Percentiles rank a stretch among this genome's conserved stretches.
phyloP scores from a whole-genome alignment of 2,888 invertebrate genomes.

The Latrodectus elegans region DNA sequence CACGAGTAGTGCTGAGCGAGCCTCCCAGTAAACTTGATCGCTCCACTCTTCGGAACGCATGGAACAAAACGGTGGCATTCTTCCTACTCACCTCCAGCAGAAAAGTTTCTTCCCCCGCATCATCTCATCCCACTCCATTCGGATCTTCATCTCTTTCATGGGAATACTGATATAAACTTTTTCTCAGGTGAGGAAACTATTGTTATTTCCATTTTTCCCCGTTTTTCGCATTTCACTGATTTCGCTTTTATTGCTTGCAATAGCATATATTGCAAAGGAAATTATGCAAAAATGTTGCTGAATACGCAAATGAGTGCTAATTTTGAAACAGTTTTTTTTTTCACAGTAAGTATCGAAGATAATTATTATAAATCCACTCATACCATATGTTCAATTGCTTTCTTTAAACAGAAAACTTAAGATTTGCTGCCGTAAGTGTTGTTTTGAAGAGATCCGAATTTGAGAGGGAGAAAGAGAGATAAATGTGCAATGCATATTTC shows the following conservation, averaged over 20 bases:
- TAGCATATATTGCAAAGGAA: neutral
- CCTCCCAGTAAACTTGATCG: conserved; percentile 52
- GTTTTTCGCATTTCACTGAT: neutral
- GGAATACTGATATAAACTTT: conserved; percentile 31
- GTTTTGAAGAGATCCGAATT: too few relatives aligned
- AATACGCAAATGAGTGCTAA: too few relatives aligned
- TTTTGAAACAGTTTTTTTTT: too few relatives aligned
- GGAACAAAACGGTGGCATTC: conserved; percentile 34
- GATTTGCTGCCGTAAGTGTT: too few relatives aligned
- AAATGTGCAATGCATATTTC: too few relatives aligned
- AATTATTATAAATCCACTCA: too few relatives aligned
- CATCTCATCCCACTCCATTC: conserved; percentile 1
- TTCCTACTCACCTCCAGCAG: neutral
- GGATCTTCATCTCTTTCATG: conserved; percentile 34
- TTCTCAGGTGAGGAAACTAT: conserved; percentile 29
- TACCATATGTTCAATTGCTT: too few relatives aligned
- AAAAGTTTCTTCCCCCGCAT: conserved; percentile 10
- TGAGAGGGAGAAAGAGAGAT: too few relatives aligned
- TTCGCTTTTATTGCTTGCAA: neutral
- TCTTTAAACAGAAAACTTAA: too few relatives aligned
- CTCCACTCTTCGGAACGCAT: conserved; percentile 21
- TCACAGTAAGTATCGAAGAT: too few relatives aligned
- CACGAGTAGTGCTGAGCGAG: conserved; percentile 49
- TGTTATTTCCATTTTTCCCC: conserved; percentile 1
- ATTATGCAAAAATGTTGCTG: neutral